phyloP scores from a whole-genome alignment of 35 echinoderm and acorn worm species.

The Chiridota heheva region DNA sequence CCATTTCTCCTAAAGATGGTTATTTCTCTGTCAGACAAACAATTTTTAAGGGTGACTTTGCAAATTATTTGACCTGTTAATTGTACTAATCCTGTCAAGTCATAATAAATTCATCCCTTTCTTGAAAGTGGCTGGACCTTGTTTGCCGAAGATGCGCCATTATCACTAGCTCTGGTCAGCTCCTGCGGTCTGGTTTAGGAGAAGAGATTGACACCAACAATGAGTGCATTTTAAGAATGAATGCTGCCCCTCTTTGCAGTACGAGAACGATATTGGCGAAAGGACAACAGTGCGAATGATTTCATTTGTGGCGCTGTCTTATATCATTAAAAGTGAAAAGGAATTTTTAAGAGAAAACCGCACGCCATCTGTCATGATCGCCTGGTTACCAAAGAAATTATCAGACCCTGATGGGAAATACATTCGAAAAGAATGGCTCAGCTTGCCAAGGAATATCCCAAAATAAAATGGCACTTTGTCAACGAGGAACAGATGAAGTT shows the following conservation, averaged over 20 bases:
- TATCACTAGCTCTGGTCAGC: slow-evolving; percentile 69
- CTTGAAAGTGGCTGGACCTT: slow-evolving; percentile 45
- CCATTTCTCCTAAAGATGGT: too few relatives aligned
- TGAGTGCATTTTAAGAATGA: slow-evolving; percentile 83
- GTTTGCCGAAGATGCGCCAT: slow-evolving; percentile 62
- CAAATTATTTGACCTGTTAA: too few relatives aligned
- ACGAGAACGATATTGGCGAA: slow-evolving; percentile 62
- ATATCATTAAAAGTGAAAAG: not conserved
- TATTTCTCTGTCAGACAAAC: too few relatives aligned
- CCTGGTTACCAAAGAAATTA: too few relatives aligned
- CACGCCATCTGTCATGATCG: too few relatives aligned
- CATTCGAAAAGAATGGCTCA: slow-evolving; percentile 32
- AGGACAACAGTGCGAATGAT: slow-evolving; percentile 74
- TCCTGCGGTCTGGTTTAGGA: slow-evolving; percentile 56
- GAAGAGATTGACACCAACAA: slow-evolving; percentile 63
- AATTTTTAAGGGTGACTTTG: too few relatives aligned
- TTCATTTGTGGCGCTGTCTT: not conserved
- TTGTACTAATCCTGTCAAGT: too few relatives aligned
- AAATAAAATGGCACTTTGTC: slow-evolving; percentile 45
- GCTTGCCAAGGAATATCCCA: slow-evolving; percentile 17
- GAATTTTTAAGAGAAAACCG: not conserved
- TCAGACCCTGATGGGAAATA: slow-evolving; percentile 57
- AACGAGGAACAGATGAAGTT: slow-evolving; percentile 65
- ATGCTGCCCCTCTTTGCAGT: slow-evolving; percentile 55
- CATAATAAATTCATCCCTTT: too few relatives aligned